Evolutionary conservation across 2,888 invertebrate genomes (phyloP).

Genomic region (Drosophila mettleri): DNA sequence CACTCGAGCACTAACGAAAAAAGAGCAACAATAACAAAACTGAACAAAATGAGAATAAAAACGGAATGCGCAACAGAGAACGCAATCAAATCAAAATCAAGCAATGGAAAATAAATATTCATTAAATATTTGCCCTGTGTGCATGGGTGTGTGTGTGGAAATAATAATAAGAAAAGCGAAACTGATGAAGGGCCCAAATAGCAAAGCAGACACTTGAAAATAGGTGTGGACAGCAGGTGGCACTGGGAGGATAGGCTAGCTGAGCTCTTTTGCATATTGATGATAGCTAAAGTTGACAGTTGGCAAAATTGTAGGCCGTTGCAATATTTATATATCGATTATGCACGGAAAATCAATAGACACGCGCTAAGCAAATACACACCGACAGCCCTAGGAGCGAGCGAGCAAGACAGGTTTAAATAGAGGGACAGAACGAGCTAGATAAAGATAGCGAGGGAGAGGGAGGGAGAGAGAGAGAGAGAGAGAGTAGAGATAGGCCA

Average conservation of each 20-base stretch:
- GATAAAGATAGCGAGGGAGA: too few species aligned
- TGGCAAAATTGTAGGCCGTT: constrained; percentile 58
- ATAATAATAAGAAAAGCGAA: constrained; percentile 13
- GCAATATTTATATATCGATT: constrained; percentile 73
- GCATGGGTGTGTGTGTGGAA: constrained; percentile 1
- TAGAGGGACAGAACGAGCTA: background rate
- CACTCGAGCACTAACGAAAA: constrained; percentile 9
- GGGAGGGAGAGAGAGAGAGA: constrained; percentile 3
- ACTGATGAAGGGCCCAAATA: constrained; percentile 17
- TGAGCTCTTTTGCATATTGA: constrained; percentile 1
- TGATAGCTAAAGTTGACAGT: constrained; percentile 49
- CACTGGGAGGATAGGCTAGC: background rate
- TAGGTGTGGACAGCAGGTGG: constrained; percentile 30
- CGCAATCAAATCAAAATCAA: constrained; percentile 55
- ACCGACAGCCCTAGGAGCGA: background rate
- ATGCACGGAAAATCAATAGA: constrained; percentile 63
- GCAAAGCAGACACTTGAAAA: constrained; percentile 32
- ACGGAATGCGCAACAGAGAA: constrained; percentile 45
- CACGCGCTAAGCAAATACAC: constrained; percentile 32
- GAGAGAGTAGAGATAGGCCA: constrained; percentile 1
- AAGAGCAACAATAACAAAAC: constrained; percentile 23
- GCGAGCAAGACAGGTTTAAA: constrained; percentile 9
- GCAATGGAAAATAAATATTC: constrained; percentile 53
- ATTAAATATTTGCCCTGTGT: constrained; percentile 50
- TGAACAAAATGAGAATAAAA: constrained; percentile 11